A percentile compares a stretch with the other conserved stretches of the same genome.
phyloP scores from a whole-genome alignment of 2,797 vertebrate genomes.

The Neosalanx taihuensis region DNA sequence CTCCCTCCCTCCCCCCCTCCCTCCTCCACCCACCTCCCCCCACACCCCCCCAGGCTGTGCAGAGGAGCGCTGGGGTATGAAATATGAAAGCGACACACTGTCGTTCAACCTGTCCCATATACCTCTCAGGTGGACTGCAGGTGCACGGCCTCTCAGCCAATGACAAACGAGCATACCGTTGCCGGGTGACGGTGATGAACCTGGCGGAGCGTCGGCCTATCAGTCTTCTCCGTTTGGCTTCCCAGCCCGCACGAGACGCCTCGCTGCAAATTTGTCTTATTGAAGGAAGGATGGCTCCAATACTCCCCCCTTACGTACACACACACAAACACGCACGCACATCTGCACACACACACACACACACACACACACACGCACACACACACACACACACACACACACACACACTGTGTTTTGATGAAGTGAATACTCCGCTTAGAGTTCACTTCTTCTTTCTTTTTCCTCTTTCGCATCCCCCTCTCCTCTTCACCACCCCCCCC shows the following conservation, averaged over 20 bases:
- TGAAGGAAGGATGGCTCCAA: conserved; percentile 85
- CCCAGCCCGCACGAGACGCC: conserved; percentile 73
- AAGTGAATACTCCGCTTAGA: conserved; percentile 43
- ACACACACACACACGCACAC: neutral
- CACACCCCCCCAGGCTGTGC: conserved; percentile 48
- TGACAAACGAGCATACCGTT: conserved; percentile 96
- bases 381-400: conserved; percentile 22
- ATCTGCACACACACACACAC: neutral
- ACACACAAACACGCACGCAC: neutral
- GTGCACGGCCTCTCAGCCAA: conserved; percentile 88
- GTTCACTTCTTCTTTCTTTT: conserved; percentile 55
- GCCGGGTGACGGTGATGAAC: conserved; percentile 98
- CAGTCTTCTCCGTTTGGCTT: conserved; percentile 99
- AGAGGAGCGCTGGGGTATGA: conserved; percentile 85
- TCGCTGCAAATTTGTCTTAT: conserved; percentile 90
- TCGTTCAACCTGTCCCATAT: conserved; percentile 88
- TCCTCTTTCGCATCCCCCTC: neutral
- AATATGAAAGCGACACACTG: conserved; percentile 97
- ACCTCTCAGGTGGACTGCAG: conserved; percentile 96
- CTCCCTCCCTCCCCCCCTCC: neutral
- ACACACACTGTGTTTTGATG: conserved; percentile 41
- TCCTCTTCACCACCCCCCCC: conserved; percentile 14
- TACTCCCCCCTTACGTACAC: conserved; percentile 60
- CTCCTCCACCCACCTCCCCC: conserved; percentile 12
- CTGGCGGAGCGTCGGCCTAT: conserved; percentile 82